A percentile compares a stretch with the other conserved stretches of the same genome.
Conservation (phyloP, 2,888 invertebrate species). For the Cylloceria caligata region DNA sequence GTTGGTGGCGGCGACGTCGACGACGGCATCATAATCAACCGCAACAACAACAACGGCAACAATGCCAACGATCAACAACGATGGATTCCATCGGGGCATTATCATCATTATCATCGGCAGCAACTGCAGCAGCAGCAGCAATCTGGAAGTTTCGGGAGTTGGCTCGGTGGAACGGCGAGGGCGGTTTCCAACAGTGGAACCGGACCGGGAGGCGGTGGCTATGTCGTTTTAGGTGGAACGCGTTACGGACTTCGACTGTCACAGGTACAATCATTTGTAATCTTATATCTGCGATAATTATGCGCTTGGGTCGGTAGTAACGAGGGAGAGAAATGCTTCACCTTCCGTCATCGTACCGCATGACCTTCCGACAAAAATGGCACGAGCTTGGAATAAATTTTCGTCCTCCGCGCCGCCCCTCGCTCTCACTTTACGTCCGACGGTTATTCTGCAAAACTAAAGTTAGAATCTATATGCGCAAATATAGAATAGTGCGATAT, state of each 20-base stretch:
- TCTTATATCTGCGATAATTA: not conserved
- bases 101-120: slow-evolving; percentile 48
- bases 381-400: slow-evolving; percentile 64
- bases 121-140: slow-evolving; percentile 46
- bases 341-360: slow-evolving; percentile 46
- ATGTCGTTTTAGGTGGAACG: slow-evolving; percentile 90
- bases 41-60: slow-evolving; percentile 43
- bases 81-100: slow-evolving; percentile 41
- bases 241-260: slow-evolving; percentile 89
- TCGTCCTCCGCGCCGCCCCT: slow-evolving; percentile 6
- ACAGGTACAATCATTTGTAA: slow-evolving; percentile 74
- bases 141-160: slow-evolving; percentile 71
- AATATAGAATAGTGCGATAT: slow-evolving; percentile 68
- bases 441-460: slow-evolving; percentile 73
- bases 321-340: slow-evolving; percentile 21
- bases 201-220: slow-evolving; percentile 81
- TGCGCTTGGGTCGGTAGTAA: slow-evolving; percentile 5
- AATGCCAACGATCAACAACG: slow-evolving; percentile 56
- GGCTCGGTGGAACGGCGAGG: slow-evolving; percentile 81
- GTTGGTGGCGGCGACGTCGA: slow-evolving; percentile 77
- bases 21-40: slow-evolving; percentile 62
- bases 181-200: slow-evolving; percentile 78
- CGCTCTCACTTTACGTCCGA: slow-evolving; percentile 35
- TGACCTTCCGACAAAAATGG: slow-evolving; percentile 68
- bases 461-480: slow-evolving; percentile 74